Evolutionary conservation across 2,888 invertebrate genomes (phyloP), one percentile per base, ranked within the genome.

Genomic region (Thymelicus sylvestris): DNA sequence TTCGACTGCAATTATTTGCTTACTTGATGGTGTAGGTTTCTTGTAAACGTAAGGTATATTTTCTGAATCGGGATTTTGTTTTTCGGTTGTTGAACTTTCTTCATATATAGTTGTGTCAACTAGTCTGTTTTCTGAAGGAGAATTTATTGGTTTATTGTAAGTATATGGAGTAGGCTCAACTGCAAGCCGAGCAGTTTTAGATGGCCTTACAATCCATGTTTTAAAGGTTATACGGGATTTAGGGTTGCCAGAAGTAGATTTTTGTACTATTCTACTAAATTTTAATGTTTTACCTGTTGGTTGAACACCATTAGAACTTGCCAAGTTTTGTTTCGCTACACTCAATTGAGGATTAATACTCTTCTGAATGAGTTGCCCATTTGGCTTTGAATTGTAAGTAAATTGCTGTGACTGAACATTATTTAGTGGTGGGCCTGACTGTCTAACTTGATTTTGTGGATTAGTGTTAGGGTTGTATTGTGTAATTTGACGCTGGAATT

Each of bases 121-220:
- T 8, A 83, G 70, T 6, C 85, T 74, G 67, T 82, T 83, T 76
- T 83, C 83, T 62, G 79, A 79, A 6, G 82, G 76, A 13, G 81
- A 72, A 72, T 83, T 84, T 15, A 82, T 80, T 6, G 89, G 88
- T 73, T 77, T 84, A 44, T 82, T 73, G 69, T 89, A 90, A 19
- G 81, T 82, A 44, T 89, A 90, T 6, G 89, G 79, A 62, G 88
- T 86, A 6, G 89, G 85, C 67, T 86, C 83, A 13, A 80, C 81
- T 31, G 86, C 77, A 67, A 90, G 73, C 76, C 83, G 88, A 13
- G 83, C 86, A 50, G 84, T 78, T 79, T 87, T 92, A 10, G 86
- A 82, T n/a, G 93, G 92, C 81, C 91, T 91, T 4, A 91, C 84
- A 67, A 92, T 86, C 93, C 93, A 93, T 6, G 92, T 92, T 81